phyloP scores from a whole-genome alignment of 2,113 vertebrate species.

The Channa maculata region DNA sequence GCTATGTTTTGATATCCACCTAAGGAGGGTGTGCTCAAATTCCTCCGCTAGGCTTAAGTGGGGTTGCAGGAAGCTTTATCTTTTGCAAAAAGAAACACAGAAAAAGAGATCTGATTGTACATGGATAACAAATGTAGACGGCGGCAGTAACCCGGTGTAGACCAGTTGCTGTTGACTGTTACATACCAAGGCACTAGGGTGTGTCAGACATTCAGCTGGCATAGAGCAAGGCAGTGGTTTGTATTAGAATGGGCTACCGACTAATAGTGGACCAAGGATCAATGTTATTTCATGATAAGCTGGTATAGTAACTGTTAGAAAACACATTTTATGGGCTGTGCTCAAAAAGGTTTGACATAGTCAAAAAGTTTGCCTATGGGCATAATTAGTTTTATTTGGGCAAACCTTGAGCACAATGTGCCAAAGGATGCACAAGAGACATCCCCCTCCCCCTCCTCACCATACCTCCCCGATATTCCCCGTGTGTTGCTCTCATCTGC shows the following conservation, averaged over 20 bases:
- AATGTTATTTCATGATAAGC: conserved; percentile 61
- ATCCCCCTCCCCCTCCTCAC: background rate
- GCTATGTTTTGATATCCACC: conserved; percentile 63
- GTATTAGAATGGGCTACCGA: conserved; percentile 44
- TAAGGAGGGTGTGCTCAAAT: conserved; percentile 54
- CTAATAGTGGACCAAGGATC: conserved; percentile 42
- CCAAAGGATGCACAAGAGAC: background rate
- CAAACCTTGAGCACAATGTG: background rate
- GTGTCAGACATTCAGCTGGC: conserved; percentile 69
- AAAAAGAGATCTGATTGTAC: conserved; percentile 51
- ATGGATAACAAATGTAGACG: conserved; percentile 43
- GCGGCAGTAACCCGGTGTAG: conserved; percentile 41
- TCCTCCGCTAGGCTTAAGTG: conserved; percentile 53
- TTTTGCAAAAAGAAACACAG: conserved; percentile 59
- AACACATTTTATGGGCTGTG: conserved; percentile 24
- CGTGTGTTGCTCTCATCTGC: background rate
- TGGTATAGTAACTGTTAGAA: conserved; percentile 18
- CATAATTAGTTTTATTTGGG: background rate
- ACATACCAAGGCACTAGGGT: conserved; percentile 64
- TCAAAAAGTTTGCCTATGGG: background rate
- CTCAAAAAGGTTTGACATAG: background rate
- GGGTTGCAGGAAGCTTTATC: conserved; percentile 66
- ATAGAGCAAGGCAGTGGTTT: conserved; percentile 15
- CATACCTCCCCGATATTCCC: conserved; percentile 9
- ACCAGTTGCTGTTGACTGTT: conserved; percentile 57